Conservation (phyloP, 2,888 invertebrate species). For the Urechis unicinctus region DNA sequence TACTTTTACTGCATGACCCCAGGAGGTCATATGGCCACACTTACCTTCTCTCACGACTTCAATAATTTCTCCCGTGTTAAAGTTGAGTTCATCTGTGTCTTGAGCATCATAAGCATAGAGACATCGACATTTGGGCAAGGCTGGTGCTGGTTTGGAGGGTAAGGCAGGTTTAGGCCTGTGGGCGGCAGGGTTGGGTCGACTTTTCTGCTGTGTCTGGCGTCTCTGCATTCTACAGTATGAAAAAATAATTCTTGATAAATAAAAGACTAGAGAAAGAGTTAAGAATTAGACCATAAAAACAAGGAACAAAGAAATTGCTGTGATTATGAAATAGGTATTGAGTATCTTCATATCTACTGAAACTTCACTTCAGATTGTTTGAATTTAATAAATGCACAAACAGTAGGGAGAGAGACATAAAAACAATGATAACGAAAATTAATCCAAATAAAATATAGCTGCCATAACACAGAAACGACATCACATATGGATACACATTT, state of each 20-base stretch:
- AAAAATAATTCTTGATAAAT: background rate
- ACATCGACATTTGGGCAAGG: conserved; percentile 50
- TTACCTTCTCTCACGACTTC: conserved; percentile 54
- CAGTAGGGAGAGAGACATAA: too few species aligned
- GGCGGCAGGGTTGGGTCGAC: conserved; percentile 36
- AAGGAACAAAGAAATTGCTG: too few species aligned
- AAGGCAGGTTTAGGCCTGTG: conserved; percentile 29
- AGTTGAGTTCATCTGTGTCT: conserved; percentile 62
- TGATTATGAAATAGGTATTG: too few species aligned
- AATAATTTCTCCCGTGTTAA: conserved; percentile 59
- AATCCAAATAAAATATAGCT: background rate
- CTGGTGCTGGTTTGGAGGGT: conserved; percentile 31
- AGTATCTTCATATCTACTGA: too few species aligned
- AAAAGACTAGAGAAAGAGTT: background rate
- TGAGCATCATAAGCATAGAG: conserved; percentile 62
- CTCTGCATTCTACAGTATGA: conserved; percentile 4
- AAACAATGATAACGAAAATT: background rate
- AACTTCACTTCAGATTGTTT: too few species aligned
- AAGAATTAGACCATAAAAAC: too few species aligned
- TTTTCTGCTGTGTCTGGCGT: conserved; percentile 1
- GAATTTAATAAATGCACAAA: too few species aligned
- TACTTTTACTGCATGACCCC: too few species aligned
- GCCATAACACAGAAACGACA: too few species aligned
- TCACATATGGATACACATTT: too few species aligned
- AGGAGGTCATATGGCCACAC: background rate